Conservation (phyloP, 2,113 vertebrate species). For the Eonycteris spelaea region DNA sequence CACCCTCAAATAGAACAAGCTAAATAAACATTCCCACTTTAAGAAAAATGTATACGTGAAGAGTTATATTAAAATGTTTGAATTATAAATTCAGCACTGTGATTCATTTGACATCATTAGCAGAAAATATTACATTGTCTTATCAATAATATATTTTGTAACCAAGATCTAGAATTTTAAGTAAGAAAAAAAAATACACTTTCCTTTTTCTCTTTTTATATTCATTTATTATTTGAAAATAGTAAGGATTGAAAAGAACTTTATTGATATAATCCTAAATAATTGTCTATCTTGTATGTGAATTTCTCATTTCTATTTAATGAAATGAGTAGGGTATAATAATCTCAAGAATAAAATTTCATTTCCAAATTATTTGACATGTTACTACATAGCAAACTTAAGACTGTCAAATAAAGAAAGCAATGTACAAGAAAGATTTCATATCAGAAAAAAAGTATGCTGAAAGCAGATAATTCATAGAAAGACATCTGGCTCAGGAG, state of each 20-base stretch:
- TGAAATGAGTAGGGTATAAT: not conserved
- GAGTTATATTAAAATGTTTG: not conserved
- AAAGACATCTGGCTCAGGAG: not conserved
- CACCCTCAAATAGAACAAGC: not conserved
- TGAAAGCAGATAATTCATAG: not conserved
- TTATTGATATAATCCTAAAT: not conserved
- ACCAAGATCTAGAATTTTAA: not conserved
- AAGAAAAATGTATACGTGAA: not conserved
- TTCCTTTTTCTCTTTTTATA: not conserved
- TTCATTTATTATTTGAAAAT: not conserved
- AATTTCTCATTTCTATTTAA: slow-evolving; percentile 21
- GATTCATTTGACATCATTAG: slow-evolving; percentile 17
- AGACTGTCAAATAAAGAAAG: not conserved
- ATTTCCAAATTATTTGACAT: not conserved
- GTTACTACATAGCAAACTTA: not conserved
- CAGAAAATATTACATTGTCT: not conserved
- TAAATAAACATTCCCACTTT: not conserved
- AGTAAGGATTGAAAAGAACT: not conserved
- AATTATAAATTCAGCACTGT: slow-evolving; percentile 11
- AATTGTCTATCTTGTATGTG: not conserved
- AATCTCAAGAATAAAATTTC: not conserved
- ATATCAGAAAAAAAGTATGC: not conserved
- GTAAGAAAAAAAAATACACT: not conserved
- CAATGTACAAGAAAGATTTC: not conserved
- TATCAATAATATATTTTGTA: slow-evolving; percentile 9